These are phyloP conservation scores for Chorisops tibialis DNA, from an alignment of 2,888 invertebrate species.

Conservation along the genomic window DNA sequence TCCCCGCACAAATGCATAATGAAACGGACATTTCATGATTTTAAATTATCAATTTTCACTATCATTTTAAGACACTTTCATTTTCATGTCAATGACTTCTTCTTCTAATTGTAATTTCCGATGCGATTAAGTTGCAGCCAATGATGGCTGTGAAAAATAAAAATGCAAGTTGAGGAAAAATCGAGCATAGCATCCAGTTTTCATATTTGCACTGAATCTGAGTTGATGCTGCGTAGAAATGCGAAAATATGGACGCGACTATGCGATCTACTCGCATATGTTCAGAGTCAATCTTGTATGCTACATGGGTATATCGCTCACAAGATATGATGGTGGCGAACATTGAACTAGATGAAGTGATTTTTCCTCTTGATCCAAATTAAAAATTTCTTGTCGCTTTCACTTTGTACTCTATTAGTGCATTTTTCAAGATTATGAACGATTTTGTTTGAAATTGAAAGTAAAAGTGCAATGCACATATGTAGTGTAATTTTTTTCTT, in stretches of 20 bases:
- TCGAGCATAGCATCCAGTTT: conserved; percentile 9
- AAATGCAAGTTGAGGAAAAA: conserved; percentile 20
- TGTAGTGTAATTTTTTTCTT: too few species aligned
- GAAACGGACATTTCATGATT: neutral
- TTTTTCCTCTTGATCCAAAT: conserved; percentile 21
- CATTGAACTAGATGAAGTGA: conserved; percentile 37
- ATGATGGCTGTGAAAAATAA: neutral
- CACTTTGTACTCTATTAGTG: conserved; percentile 16
- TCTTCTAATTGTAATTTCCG: conserved; percentile 14
- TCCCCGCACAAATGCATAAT: too few species aligned
- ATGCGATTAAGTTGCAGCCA: neutral
- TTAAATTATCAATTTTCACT: too few species aligned
- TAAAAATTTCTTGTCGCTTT: conserved; percentile 25
- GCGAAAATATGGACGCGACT: conserved; percentile 8
- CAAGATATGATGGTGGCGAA: conserved; percentile 23
- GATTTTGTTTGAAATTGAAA: neutral
- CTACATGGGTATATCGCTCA: neutral
- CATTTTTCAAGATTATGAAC: neutral
- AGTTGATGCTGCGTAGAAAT: neutral
- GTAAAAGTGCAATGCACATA: neutral
- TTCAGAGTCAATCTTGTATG: neutral
- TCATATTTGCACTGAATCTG: neutral
- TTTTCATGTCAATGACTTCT: conserved; percentile 32
- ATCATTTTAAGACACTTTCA: conserved; percentile 27
- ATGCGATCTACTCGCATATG: neutral